A percentile compares a stretch with the other conserved stretches of the same genome.
phyloP scores from a whole-genome alignment of 1,140 invertebrate genomes.

The Bicyclus anynana region DNA sequence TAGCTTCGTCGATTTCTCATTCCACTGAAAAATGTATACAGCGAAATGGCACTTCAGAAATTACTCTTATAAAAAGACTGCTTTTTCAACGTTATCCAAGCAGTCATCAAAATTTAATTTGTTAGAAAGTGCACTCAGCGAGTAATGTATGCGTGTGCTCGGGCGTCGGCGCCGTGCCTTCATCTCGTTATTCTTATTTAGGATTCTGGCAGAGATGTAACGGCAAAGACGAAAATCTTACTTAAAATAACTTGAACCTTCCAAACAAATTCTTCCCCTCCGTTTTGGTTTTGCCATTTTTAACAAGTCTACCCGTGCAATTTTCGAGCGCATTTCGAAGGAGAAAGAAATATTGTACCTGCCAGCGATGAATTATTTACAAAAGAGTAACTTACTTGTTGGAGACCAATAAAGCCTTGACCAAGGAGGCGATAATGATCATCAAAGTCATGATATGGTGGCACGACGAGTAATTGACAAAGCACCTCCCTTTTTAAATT shows the following conservation, averaged over 20 bases:
- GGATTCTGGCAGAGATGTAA: constrained; percentile 19
- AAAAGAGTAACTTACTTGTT: too few species aligned
- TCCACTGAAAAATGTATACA: constrained; percentile 26
- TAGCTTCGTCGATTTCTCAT: constrained; percentile 6
- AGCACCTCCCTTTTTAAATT: too few species aligned
- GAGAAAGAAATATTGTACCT: too few species aligned
- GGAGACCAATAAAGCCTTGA: too few species aligned
- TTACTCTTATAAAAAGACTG: constrained; percentile 34
- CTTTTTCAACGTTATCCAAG: constrained; percentile 32
- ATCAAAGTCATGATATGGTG: too few species aligned
- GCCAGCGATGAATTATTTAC: too few species aligned
- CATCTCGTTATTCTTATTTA: constrained; percentile 35
- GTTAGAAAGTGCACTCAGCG: constrained; percentile 55
- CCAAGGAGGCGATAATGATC: too few species aligned
- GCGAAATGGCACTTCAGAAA: constrained; percentile 32
- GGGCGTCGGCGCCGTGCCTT: constrained; percentile 17
- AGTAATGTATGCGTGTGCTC: constrained; percentile 58
- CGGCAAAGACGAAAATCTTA: constrained; percentile 12
- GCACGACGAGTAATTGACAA: too few species aligned
- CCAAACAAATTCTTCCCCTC: neutral
- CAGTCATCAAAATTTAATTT: constrained; percentile 69
- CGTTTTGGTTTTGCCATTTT: too few species aligned
- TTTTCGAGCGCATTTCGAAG: too few species aligned
- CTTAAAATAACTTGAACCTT: neutral
- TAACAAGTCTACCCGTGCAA: too few species aligned